Evolutionary conservation across 2,113 vertebrate species (phyloP).

Genomic region (Ammospiza nelsoni): DNA sequence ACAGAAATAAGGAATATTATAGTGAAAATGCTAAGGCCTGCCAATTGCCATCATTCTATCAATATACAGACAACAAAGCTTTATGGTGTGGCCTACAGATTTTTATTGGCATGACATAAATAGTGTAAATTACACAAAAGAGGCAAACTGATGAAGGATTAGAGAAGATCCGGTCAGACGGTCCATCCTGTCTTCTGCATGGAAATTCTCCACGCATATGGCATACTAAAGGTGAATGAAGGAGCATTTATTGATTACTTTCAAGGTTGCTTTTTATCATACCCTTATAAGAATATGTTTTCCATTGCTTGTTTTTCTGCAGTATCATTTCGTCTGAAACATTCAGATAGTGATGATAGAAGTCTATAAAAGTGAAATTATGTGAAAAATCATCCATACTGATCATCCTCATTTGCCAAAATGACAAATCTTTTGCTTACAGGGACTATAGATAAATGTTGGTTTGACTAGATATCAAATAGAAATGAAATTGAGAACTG

Average conservation of each 20-base stretch:
- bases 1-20: background rate
- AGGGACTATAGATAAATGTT: background rate
- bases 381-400: background rate
- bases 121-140: background rate
- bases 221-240: background rate
- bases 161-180: background rate
- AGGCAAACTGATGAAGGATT: background rate
- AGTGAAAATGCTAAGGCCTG: background rate
- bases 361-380: background rate
- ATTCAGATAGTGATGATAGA: background rate
- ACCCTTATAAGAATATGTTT: background rate
- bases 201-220: background rate
- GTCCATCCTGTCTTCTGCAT: background rate
- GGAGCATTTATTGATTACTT: background rate
- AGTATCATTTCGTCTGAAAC: background rate
- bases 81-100: background rate
- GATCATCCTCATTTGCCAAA: background rate
- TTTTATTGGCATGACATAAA: background rate
- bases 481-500: background rate
- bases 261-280: slow-evolving; percentile 6
- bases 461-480: background rate
- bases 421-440: background rate
- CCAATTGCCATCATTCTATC: background rate
- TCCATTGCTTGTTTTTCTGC: background rate
- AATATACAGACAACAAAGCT: background rate